phyloP scores from a whole-genome alignment of 2,888 invertebrate genomes.

The Arrhopalites spinosus region DNA sequence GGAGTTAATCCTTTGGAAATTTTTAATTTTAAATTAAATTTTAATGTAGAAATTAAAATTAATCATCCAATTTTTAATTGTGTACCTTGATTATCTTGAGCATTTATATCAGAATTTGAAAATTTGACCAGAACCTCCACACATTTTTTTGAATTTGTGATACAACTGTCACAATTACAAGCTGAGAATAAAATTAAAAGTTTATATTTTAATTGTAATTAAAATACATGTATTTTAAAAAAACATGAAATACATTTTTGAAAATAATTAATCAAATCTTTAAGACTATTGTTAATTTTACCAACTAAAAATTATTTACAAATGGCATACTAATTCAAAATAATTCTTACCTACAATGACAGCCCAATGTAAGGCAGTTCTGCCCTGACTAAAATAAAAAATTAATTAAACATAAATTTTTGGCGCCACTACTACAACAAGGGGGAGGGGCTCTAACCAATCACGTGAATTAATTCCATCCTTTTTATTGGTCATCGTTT shows the following conservation, averaged over 20 bases:
- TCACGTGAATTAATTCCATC: too few relatives aligned
- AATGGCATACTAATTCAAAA: neutral
- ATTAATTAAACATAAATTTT: too few relatives aligned
- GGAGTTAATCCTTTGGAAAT: conserved; percentile 33
- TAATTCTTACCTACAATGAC: conserved; percentile 12
- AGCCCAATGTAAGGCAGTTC: conserved; percentile 18
- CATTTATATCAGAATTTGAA: conserved; percentile 50
- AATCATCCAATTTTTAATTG: too few relatives aligned
- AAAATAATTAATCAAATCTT: neutral
- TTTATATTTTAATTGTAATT: neutral
- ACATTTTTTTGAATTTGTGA: conserved; percentile 41
- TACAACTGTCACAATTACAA: conserved; percentile 53
- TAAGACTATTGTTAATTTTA: neutral
- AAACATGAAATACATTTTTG: too few relatives aligned
- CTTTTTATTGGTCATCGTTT: conserved; percentile 60
- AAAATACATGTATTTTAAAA: neutral
- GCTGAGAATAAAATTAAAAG: conserved; percentile 13
- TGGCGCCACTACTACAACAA: neutral
- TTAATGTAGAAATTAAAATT: too few relatives aligned
- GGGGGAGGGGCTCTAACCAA: too few relatives aligned
- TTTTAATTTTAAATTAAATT: too few relatives aligned
- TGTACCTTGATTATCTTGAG: conserved; percentile 53
- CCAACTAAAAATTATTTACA: neutral
- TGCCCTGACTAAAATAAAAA: neutral
- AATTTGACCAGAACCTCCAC: conserved; percentile 47